Percentiles rank a stretch among this genome's conserved stretches.
These are phyloP conservation scores for Catharus bicknelli DNA, from an alignment of 2,113 vertebrate species.

Conservation along the genomic window DNA sequence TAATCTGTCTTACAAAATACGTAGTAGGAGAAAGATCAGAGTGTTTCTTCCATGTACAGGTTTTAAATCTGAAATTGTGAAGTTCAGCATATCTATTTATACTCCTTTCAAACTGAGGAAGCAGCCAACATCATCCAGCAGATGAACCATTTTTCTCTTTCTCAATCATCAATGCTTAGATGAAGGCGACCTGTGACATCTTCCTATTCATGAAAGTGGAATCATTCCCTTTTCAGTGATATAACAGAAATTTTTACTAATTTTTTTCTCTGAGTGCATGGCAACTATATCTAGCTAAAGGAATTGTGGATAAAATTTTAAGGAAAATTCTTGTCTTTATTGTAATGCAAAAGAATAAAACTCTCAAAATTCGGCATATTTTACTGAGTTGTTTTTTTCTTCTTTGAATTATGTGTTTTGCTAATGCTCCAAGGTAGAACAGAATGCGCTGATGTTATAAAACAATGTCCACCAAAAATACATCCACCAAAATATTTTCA, in stretches of 20 bases:
- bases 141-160: neutral
- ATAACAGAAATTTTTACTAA: neutral
- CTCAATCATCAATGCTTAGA: neutral
- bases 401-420: fast-evolving
- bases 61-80: neutral
- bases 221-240: neutral
- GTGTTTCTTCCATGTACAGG: neutral
- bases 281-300: neutral
- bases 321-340: neutral
- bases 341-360: neutral
- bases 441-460: neutral
- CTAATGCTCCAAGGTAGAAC: neutral
- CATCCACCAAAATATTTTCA: neutral
- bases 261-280: neutral
- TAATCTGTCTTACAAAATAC: neutral
- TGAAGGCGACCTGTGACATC: neutral
- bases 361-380: neutral
- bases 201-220: neutral
- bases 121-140: neutral
- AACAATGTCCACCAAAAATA: neutral
- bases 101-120: neutral
- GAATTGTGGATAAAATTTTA: neutral
- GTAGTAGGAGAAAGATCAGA: neutral
- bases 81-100: neutral
- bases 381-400: neutral